Percentiles rank a stretch among this genome's conserved stretches.
Conservation (phyloP, 2,113 vertebrate species). For the Amia ocellicauda region DNA sequence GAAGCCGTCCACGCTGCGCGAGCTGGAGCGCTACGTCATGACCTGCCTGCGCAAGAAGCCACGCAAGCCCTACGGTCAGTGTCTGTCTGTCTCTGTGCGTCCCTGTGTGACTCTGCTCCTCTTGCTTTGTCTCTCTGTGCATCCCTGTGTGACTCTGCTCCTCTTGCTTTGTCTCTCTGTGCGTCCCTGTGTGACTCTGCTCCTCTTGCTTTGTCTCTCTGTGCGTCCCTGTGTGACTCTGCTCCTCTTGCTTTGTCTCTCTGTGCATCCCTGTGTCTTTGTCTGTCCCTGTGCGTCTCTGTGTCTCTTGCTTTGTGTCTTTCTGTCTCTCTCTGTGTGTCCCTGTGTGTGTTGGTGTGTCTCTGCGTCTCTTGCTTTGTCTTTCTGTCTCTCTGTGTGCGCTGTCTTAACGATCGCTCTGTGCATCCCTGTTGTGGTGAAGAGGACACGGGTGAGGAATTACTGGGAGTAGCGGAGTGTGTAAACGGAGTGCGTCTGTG, state of each 20-base stretch:
- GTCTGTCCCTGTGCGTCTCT: neutral
- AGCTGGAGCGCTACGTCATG: conserved; percentile 87
- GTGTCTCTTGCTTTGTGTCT: too few relatives aligned
- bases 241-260: neutral
- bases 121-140: neutral
- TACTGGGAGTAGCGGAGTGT: too few relatives aligned
- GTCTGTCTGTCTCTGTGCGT: neutral
- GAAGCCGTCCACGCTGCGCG: conserved; percentile 85
- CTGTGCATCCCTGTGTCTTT: neutral
- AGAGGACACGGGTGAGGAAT: too few relatives aligned
- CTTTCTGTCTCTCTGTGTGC: too few relatives aligned
- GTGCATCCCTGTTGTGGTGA: too few relatives aligned
- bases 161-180: neutral
- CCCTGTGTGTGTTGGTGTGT: too few relatives aligned
- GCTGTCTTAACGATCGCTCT: too few relatives aligned
- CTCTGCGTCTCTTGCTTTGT: too few relatives aligned
- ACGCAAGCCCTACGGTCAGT: conserved; percentile 80
- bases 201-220: neutral
- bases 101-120: neutral
- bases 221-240: neutral
- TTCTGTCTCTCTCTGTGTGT: too few relatives aligned
- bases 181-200: too few relatives aligned
- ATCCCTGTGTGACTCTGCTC: neutral
- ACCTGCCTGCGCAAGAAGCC: conserved; percentile 90
- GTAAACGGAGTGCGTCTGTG: conserved; percentile 85